Evolutionary conservation across 2,113 vertebrate genomes (phyloP), one percentile per base, ranked within the genome.

Genomic region (Varanus komodoensis): DNA sequence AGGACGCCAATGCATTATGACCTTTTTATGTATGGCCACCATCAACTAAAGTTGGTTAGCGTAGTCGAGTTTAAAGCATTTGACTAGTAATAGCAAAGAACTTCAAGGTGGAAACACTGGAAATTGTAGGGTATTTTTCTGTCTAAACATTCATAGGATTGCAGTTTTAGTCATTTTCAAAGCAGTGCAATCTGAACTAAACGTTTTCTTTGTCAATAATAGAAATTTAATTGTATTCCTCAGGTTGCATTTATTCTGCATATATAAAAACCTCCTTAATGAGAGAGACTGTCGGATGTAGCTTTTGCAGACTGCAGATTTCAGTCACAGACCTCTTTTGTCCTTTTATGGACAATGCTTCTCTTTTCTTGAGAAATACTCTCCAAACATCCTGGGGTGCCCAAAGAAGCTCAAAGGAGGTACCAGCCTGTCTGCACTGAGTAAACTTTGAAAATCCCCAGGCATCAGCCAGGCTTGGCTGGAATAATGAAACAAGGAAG

Each of bases 331-430:
- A 17, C 8, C 15, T 29, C 57, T 61, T 32, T 50, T 52, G 32
- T 61, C 14, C 27, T 68, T 19, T 21, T 54, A 68, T 68, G 6
- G 27, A 71, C 48, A 82, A 50, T 69, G 78, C 57, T 48, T 29
- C 67, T 78, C 7, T 15, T n/a, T 50, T 44, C 34, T 34, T 86
- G 75, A 57, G 67, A 29, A 74, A 44, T 34, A 29, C 74, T 80
- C 38, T 61, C 8, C 50, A 15, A 86, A n/a, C 50, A 81, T 68
- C 80, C 88, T 94, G 88, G 73, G 38, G 82, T 91, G 85, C 83
- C 83, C 48, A 86, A 44, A 44, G 93, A 83, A 94, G 8, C 29
- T 91, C 67, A 48, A 0, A 19, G 19, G 34, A 54, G 69, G 88
- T 88, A 90, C 88, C n/a, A 50, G 25, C 38, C 84, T 91, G 29